Percentiles rank a stretch among this genome's conserved stretches.
Evolutionary conservation across 53 echinoderm and acorn worm species (phyloP).

Genomic region (Stichopus horrens): DNA sequence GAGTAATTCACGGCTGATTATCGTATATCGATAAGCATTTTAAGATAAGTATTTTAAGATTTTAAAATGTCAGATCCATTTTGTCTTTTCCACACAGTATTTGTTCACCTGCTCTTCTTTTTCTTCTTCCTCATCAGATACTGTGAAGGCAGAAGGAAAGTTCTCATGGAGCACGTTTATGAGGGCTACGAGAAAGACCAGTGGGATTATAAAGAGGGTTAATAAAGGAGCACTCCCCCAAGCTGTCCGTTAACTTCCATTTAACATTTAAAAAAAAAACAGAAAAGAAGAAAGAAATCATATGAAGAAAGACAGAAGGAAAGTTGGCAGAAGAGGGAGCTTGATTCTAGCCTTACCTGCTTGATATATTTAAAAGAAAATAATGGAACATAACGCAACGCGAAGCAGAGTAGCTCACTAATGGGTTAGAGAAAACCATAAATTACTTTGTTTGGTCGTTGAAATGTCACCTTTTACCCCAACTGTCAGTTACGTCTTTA

Average conservation of each 20-base stretch:
- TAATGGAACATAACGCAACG: neutral
- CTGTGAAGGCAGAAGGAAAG: slow-evolving; percentile 96
- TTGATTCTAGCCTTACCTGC: neutral
- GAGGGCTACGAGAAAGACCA: slow-evolving; percentile 97
- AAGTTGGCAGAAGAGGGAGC: neutral
- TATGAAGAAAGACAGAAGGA: neutral
- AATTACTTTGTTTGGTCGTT: neutral
- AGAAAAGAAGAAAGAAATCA: neutral
- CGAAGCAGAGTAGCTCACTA: neutral
- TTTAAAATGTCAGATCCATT: neutral
- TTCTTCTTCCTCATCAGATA: slow-evolving; percentile 62
- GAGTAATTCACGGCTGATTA: too few species aligned
- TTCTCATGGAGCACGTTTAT: slow-evolving; percentile 93
- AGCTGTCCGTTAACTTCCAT: neutral
- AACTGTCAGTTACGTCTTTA: neutral
- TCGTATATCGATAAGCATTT: too few species aligned
- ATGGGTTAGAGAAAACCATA: neutral
- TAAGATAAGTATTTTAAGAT: too few species aligned
- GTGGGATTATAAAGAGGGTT: slow-evolving; percentile 86
- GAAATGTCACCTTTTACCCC: neutral
- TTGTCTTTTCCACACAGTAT: neutral
- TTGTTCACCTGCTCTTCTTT: neutral
- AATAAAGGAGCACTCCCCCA: neutral
- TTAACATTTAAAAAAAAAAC: neutral
- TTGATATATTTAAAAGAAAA: neutral